A percentile compares a stretch with the other conserved stretches of the same genome.
These are phyloP conservation scores for Corapipo altera DNA, from an alignment of 2,113 vertebrate genomes.

Conservation along the genomic window DNA sequence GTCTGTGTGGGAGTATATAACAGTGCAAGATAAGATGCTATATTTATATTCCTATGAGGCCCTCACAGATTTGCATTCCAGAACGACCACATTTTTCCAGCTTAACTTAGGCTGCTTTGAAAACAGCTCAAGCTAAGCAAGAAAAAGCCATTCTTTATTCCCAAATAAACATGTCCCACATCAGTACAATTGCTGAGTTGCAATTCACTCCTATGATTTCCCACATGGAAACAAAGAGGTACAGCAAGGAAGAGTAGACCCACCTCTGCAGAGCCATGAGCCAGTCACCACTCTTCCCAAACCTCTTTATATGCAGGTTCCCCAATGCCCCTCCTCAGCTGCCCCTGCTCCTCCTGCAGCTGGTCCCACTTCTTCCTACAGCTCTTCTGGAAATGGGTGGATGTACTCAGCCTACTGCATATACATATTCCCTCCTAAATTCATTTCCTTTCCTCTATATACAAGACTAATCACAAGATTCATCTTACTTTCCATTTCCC, in stretches of 20 bases:
- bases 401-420: background rate
- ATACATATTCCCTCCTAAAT: background rate
- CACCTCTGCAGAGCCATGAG: rapidly evolving
- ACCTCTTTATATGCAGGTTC: rapidly evolving
- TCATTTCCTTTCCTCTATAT: background rate
- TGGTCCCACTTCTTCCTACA: background rate
- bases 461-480: background rate
- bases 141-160: background rate
- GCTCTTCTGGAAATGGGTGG: background rate
- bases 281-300: background rate
- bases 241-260: background rate
- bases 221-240: background rate
- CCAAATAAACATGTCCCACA: background rate
- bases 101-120: background rate
- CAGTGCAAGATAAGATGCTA: background rate
- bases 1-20: slow-evolving; percentile 5
- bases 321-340: background rate
- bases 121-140: slow-evolving; percentile 3
- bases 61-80: background rate
- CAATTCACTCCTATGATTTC: background rate
- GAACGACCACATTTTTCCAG: background rate
- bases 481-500: background rate
- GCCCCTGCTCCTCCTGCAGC: background rate
- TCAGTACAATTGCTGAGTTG: background rate
- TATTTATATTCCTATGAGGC: slow-evolving; percentile 34